Percentiles rank a stretch among this genome's conserved stretches.
Evolutionary conservation across 2,113 vertebrate genomes (phyloP).

Genomic region (Antechinus flavipes): DNA sequence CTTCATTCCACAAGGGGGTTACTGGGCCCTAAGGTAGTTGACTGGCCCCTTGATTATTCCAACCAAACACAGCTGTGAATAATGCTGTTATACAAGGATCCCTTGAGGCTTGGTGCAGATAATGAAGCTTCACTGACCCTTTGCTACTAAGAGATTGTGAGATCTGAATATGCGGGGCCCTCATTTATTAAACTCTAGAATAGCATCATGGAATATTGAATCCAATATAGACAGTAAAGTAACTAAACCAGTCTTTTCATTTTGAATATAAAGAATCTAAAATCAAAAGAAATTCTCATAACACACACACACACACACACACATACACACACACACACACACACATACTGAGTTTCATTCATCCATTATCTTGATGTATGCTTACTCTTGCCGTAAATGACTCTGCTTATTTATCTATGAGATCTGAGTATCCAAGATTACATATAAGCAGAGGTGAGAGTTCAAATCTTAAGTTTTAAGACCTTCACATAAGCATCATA

Average conservation of each 20-base stretch:
- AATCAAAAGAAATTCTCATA: neutral
- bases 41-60: neutral
- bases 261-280: neutral
- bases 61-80: neutral
- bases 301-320: neutral
- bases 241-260: neutral
- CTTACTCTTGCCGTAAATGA: neutral
- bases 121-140: neutral
- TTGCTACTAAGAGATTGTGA: neutral
- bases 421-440: neutral
- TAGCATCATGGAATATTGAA: neutral
- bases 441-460: neutral
- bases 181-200: neutral
- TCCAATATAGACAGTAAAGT: neutral
- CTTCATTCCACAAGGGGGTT: neutral
- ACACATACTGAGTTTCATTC: neutral
- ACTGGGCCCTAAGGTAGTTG: neutral
- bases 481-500: neutral
- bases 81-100: neutral
- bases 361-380: neutral
- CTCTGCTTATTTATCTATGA: neutral
- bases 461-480: neutral
- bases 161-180: neutral
- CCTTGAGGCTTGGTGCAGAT: neutral
- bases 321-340: neutral